These are phyloP conservation scores for Sebastes hubbsi DNA, from an alignment of 2,797 vertebrate species.

Conservation along the genomic window DNA sequence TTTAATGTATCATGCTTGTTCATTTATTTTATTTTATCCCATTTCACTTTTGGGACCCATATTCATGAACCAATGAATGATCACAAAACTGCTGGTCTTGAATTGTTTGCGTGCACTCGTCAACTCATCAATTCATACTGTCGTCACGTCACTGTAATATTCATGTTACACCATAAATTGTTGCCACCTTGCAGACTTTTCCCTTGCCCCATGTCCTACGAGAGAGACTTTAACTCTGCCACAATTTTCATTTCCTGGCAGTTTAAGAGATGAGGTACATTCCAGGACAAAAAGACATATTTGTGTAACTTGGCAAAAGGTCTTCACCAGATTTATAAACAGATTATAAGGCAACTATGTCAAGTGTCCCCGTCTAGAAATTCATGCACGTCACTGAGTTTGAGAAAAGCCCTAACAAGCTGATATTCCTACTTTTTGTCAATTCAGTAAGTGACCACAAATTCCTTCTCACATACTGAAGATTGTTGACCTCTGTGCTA, in stretches of 20 bases:
- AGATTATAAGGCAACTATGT: not conserved
- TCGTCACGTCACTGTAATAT: not conserved
- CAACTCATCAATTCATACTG: not conserved
- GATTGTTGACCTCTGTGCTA: not conserved
- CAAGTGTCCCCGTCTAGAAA: not conserved
- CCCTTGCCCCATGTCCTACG: not conserved
- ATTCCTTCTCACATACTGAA: not conserved
- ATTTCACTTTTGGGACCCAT: not conserved
- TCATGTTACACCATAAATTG: not conserved
- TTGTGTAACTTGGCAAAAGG: conserved; percentile 26
- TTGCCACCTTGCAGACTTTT: not conserved
- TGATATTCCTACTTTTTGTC: not conserved
- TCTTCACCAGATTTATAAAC: not conserved
- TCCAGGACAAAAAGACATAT: conserved; percentile 22
- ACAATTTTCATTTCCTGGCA: not conserved
- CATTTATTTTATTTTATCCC: too few species aligned
- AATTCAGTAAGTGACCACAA: not conserved
- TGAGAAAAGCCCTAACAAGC: not conserved
- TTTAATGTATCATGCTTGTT: too few species aligned
- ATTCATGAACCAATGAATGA: not conserved
- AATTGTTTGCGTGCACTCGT: not conserved
- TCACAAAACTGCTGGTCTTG: not conserved
- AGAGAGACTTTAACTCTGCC: not conserved
- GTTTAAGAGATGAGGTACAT: not conserved
- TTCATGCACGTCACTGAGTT: not conserved